Evolutionary conservation across 2,888 invertebrate genomes (phyloP).

Genomic region (Lithophane socia): DNA sequence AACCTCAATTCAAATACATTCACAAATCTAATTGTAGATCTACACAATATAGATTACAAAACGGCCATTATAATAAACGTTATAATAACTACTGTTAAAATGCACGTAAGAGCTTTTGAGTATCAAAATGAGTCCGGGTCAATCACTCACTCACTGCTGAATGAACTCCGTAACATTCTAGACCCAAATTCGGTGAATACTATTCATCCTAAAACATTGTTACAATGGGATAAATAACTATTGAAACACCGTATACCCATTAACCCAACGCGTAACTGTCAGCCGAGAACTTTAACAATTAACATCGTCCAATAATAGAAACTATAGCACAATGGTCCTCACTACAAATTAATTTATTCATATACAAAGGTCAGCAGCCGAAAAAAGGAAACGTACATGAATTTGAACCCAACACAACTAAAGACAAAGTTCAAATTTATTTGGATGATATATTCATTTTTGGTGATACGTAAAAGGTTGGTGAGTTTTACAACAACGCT

Average conservation of each 20-base stretch:
- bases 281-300: constrained; percentile 86
- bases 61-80: constrained; percentile 29
- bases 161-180: constrained; percentile 72
- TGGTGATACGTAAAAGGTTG: constrained; percentile 30
- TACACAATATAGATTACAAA: constrained; percentile 60
- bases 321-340: constrained; percentile 83
- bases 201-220: constrained; percentile 81
- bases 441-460: constrained; percentile 23
- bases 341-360: constrained; percentile 89
- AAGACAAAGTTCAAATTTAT: constrained; percentile 64
- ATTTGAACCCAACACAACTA: constrained; percentile 58
- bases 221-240: constrained; percentile 84
- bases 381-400: constrained; percentile 67
- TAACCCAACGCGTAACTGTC: constrained; percentile 85
- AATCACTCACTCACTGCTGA: constrained; percentile 68
- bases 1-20: constrained; percentile 43
- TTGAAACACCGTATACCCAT: constrained; percentile 84
- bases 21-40: constrained; percentile 39
- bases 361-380: constrained; percentile 81
- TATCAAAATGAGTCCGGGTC: constrained; percentile 67
- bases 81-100: constrained; percentile 45
- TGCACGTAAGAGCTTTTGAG: constrained; percentile 47
- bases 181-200: constrained; percentile 68
- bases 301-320: constrained; percentile 86
- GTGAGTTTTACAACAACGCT: constrained; percentile 38